A percentile compares a stretch with the other conserved stretches of the same genome.
Conservation (phyloP, 2,797 vertebrate genomes). For the Anabacerthia variegaticeps region DNA sequence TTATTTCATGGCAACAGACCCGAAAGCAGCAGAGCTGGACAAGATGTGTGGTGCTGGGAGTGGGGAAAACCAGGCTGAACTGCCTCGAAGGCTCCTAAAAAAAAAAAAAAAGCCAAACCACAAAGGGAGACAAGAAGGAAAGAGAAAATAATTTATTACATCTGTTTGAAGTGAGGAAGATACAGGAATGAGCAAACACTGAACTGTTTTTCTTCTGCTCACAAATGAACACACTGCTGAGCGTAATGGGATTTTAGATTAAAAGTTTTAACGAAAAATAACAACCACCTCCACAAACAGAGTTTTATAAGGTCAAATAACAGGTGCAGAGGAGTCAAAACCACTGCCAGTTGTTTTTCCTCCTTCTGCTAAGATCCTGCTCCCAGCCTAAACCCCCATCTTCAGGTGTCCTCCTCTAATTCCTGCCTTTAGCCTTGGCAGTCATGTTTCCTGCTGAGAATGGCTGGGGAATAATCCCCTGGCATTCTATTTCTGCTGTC, state of each 20-base stretch:
- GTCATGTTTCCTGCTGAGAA: background rate
- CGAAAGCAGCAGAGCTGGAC: constrained; percentile 12
- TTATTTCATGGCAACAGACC: constrained; percentile 15
- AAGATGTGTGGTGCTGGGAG: background rate
- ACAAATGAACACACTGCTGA: background rate
- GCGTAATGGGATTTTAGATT: constrained; percentile 66
- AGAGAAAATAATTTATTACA: constrained; percentile 30
- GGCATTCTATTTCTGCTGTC: background rate
- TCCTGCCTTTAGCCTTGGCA: background rate
- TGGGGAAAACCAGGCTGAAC: background rate
- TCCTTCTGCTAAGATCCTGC: background rate
- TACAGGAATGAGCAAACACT: constrained; percentile 29
- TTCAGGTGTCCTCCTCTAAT: background rate
- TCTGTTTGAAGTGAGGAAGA: constrained; percentile 47
- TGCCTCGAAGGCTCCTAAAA: constrained; percentile 2
- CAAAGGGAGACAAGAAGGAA: constrained; percentile 16
- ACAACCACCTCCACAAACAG: constrained; percentile 54
- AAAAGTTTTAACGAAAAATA: constrained; percentile 59
- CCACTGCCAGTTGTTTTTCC: background rate
- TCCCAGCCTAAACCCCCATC: background rate
- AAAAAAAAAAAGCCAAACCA: background rate
- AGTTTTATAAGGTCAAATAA: constrained; percentile 59
- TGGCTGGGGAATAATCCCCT: background rate
- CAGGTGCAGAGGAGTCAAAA: background rate
- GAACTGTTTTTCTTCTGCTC: constrained; percentile 37